These are phyloP conservation scores for Euclidia mi DNA, from an alignment of 2,888 invertebrate genomes.

Conservation along the genomic window DNA sequence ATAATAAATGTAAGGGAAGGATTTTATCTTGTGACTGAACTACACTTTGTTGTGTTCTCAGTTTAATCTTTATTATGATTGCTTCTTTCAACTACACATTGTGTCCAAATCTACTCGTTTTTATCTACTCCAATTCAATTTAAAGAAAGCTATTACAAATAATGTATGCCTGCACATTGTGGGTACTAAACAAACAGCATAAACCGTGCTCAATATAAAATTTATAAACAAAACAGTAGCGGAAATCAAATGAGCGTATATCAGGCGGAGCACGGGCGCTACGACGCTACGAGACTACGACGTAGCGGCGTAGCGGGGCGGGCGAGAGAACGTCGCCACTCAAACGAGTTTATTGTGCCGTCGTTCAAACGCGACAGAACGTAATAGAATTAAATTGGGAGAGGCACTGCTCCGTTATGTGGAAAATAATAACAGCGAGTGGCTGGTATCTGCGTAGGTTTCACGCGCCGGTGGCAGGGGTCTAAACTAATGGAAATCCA, in stretches of 20 bases:
- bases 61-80: no score
- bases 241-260: constrained; percentile 71
- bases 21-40: no score
- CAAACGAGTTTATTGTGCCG: constrained; percentile 86
- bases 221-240: constrained; percentile 61
- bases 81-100: no score
- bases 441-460: constrained; percentile 84
- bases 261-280: constrained; percentile 62
- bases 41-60: no score
- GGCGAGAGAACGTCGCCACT: constrained; percentile 67
- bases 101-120: no score
- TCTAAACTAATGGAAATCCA: constrained; percentile 87
- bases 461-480: constrained; percentile 89
- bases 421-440: constrained; percentile 89
- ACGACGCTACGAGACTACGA: constrained; percentile 33
- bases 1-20: no score
- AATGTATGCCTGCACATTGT: constrained; percentile 37
- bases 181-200: constrained; percentile 39
- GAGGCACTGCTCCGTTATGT: constrained; percentile 86
- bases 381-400: constrained; percentile 90
- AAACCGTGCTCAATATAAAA: constrained; percentile 50
- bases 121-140: constrained; percentile 7
- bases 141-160: constrained; percentile 21
- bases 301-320: constrained; percentile 41
- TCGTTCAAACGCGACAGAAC: constrained; percentile 88